Conservation (phyloP, 2,888 invertebrate species). For the Cheilosia urbana region DNA sequence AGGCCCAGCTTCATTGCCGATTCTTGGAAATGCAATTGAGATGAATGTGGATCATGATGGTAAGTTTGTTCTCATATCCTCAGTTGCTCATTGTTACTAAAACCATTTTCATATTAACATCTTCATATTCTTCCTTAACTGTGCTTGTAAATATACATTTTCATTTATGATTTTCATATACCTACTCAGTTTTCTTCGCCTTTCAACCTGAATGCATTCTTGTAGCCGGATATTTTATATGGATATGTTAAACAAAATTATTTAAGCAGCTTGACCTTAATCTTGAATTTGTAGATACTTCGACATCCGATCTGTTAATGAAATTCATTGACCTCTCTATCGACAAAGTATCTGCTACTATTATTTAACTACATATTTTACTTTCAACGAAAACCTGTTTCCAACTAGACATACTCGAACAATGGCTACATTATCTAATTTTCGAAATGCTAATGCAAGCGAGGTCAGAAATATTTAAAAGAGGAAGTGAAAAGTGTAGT, state of each 20-base stretch:
- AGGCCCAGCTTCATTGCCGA: constrained; percentile 86
- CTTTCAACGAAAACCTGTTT: constrained; percentile 47
- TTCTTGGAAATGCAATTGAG: constrained; percentile 87
- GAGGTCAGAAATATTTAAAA: constrained; percentile 38
- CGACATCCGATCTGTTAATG: constrained; percentile 34
- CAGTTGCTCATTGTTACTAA: constrained; percentile 34
- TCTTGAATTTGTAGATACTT: constrained; percentile 49
- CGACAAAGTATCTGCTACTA: constrained; percentile 25
- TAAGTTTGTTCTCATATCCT: constrained; percentile 77
- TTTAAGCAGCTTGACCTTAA: constrained; percentile 51
- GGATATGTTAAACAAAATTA: neutral
- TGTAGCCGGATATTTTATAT: neutral
- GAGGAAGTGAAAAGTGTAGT: constrained; percentile 23
- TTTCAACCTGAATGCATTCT: constrained; percentile 9
- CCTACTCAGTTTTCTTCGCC: neutral
- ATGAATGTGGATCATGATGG: constrained; percentile 86
- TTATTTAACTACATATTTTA: constrained; percentile 54
- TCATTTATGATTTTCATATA: neutral
- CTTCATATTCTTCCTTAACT: neutral
- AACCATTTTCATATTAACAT: constrained; percentile 30
- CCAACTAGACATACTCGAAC: constrained; percentile 11
- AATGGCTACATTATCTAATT: constrained; percentile 43
- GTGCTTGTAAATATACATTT: constrained; percentile 1
- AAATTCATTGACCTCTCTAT: constrained; percentile 53
- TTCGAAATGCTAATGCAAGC: constrained; percentile 44